phyloP scores from a whole-genome alignment of 2,113 vertebrate species.

The Anthoscopus minutus region DNA sequence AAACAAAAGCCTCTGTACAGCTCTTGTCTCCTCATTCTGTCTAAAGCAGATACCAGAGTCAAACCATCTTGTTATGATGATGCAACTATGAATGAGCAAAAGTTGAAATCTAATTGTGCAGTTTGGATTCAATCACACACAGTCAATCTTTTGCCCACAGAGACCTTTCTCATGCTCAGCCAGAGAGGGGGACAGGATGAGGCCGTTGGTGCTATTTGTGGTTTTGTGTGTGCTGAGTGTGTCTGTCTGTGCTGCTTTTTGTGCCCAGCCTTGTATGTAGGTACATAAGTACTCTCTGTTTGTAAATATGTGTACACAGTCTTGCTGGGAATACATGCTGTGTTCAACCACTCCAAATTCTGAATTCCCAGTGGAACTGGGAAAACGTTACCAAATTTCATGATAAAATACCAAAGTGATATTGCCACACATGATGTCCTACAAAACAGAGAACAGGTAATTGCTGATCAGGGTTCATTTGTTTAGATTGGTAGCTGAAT shows the following conservation, averaged over 20 bases:
- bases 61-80: neutral
- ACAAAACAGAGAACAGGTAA: neutral
- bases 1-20: neutral
- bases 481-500: neutral
- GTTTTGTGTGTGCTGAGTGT: neutral
- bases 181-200: neutral
- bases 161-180: neutral
- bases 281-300: neutral
- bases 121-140: neutral
- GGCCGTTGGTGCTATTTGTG: neutral
- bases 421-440: neutral
- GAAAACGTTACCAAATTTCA: neutral
- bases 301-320: rapidly evolving
- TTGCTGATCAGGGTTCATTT: neutral
- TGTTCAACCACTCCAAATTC: neutral
- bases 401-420: neutral
- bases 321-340: neutral
- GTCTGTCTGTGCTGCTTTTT: neutral
- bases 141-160: neutral
- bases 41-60: neutral
- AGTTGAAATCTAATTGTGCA: neutral
- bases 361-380: neutral
- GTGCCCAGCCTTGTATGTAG: neutral
- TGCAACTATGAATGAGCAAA: neutral
- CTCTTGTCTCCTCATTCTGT: neutral